Conservation (phyloP, 2,888 invertebrate genomes). For the Mactromeris polynyma region DNA sequence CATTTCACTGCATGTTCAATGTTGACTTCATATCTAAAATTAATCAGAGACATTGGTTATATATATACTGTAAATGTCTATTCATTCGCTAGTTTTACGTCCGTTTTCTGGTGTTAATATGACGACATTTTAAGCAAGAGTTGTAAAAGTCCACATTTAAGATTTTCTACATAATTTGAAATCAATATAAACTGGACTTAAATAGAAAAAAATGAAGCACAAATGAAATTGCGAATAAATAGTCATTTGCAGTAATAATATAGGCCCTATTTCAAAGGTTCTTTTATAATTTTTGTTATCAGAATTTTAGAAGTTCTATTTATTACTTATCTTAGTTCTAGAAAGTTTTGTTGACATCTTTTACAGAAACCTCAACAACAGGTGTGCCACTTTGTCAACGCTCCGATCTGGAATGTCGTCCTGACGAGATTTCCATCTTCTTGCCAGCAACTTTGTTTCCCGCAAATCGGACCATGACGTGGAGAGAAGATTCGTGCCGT, state of each 20-base stretch:
- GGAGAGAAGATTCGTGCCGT: constrained; percentile 63
- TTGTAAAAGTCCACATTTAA: too few species aligned
- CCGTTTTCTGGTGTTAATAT: too few species aligned
- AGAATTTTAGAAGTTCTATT: too few species aligned
- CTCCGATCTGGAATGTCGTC: constrained; percentile 64
- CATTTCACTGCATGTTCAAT: background rate
- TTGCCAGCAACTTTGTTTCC: constrained; percentile 60
- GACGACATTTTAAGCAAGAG: too few species aligned
- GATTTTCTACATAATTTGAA: background rate
- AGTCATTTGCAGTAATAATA: background rate
- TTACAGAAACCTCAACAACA: constrained; percentile 39
- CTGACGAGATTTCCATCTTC: constrained; percentile 58
- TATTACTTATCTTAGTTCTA: too few species aligned
- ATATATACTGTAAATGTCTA: background rate
- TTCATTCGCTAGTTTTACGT: background rate
- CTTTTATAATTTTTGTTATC: background rate
- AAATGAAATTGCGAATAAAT: background rate
- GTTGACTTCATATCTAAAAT: background rate
- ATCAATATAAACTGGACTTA: background rate
- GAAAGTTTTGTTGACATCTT: background rate
- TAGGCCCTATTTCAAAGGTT: background rate
- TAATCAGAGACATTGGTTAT: too few species aligned
- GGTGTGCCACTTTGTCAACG: constrained; percentile 53
- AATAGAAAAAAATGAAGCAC: background rate
- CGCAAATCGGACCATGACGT: constrained; percentile 54